These are phyloP conservation scores for Sternotherus odoratus DNA, from an alignment of 2,797 vertebrate species.

Conservation along the genomic window DNA sequence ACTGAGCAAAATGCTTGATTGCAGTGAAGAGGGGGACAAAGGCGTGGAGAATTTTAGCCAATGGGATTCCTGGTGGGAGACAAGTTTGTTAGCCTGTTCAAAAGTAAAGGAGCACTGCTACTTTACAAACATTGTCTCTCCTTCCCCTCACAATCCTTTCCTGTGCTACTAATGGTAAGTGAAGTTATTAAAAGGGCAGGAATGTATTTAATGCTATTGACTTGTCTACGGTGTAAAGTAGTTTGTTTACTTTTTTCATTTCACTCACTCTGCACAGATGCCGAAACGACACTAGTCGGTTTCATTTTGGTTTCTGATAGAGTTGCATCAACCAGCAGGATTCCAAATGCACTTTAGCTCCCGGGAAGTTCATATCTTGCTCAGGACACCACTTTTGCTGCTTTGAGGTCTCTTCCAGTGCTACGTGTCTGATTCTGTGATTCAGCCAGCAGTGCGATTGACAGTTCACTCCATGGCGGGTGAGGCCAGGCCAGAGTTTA, in stretches of 20 bases:
- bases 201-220: not conserved
- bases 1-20: not conserved
- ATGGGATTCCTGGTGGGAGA: no score
- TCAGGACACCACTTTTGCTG: not conserved
- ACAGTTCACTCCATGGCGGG: not conserved
- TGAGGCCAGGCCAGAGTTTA: not conserved
- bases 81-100: not conserved
- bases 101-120: not conserved
- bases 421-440: not conserved
- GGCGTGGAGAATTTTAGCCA: not conserved
- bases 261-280: not conserved
- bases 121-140: not conserved
- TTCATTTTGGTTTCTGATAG: not conserved
- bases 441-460: not conserved
- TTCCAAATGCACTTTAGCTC: not conserved
- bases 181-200: not conserved
- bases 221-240: not conserved
- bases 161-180: not conserved
- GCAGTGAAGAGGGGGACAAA: not conserved
- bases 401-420: not conserved
- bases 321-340: not conserved
- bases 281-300: not conserved
- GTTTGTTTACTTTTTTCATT: not conserved
- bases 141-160: not conserved
- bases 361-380: not conserved